phyloP scores from a whole-genome alignment of 2,888 invertebrate species.

The Mylabris sibirica region DNA sequence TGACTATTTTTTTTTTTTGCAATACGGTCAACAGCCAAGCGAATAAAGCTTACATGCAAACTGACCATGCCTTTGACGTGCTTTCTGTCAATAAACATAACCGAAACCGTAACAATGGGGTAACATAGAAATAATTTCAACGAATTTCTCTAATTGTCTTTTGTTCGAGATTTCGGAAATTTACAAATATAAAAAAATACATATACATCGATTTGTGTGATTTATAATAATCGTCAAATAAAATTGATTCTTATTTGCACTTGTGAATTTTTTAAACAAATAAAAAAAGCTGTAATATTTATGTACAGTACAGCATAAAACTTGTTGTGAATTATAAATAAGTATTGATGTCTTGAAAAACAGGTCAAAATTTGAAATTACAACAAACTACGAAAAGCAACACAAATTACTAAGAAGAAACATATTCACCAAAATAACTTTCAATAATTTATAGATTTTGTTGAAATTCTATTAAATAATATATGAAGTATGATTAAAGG shows the following conservation, averaged over 20 bases:
- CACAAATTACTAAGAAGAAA: not conserved
- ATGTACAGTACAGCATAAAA: conserved; percentile 2
- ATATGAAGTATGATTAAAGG: not conserved
- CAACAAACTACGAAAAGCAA: not conserved
- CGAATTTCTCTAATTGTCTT: not conserved
- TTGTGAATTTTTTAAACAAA: not conserved
- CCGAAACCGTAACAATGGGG: conserved; percentile 9
- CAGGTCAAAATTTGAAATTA: conserved; percentile 15
- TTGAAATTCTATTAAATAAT: not conserved
- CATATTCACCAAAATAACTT: not conserved
- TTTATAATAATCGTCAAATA: not conserved
- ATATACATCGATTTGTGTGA: conserved; percentile 32
- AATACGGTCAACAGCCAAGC: conserved; percentile 4
- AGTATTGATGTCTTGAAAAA: conserved; percentile 7
- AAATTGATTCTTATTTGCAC: not conserved
- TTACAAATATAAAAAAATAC: not conserved
- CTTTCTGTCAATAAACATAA: conserved; percentile 5
- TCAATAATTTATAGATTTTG: not conserved
- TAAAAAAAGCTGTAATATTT: not conserved
- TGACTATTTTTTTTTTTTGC: not conserved
- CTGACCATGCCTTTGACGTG: conserved; percentile 16
- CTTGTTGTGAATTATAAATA: conserved; percentile 1
- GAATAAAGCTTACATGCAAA: conserved; percentile 20
- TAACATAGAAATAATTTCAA: not conserved
- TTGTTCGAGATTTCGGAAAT: not conserved